phyloP scores from a whole-genome alignment of 2,888 invertebrate species.

The Phrixothrix hirtus region DNA sequence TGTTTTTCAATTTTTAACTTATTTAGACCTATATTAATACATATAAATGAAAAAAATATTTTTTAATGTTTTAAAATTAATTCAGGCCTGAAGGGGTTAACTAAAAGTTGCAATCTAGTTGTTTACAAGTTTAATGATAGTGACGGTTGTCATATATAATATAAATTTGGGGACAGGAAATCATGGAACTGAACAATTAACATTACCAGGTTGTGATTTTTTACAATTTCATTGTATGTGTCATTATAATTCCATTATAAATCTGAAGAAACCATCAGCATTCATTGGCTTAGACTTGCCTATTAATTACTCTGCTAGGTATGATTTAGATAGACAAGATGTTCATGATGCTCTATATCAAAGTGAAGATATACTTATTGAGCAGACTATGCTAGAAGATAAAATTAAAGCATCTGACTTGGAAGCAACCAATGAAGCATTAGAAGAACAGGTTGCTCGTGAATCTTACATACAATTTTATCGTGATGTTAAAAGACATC shows the following conservation, averaged over 20 bases:
- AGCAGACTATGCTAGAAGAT: conserved; percentile 89
- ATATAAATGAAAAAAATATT: too few relatives aligned
- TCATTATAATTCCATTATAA: conserved; percentile 87
- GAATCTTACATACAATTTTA: conserved; percentile 79
- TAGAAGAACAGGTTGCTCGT: conserved; percentile 85
- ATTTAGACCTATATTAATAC: too few relatives aligned
- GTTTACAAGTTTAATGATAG: too few relatives aligned
- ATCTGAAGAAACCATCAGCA: conserved; percentile 79
- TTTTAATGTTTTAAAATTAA: too few relatives aligned
- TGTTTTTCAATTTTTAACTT: too few relatives aligned
- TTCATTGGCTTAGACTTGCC: conserved; percentile 86
- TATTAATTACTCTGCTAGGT: conserved; percentile 71
- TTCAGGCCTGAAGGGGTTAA: too few relatives aligned
- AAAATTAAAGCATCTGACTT: conserved; percentile 87
- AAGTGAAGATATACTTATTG: conserved; percentile 79
- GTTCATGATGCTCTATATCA: conserved; percentile 75
- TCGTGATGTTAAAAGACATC: conserved; percentile 51
- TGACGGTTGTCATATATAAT: too few relatives aligned
- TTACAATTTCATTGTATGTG: conserved; percentile 81
- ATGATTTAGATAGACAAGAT: conserved; percentile 70
- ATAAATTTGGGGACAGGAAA: too few relatives aligned
- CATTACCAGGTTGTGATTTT: too few relatives aligned
- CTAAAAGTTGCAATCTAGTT: too few relatives aligned
- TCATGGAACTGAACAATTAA: too few relatives aligned
- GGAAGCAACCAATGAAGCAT: conserved; percentile 90